Conservation (phyloP, 2,888 invertebrate species). For the Philaethria dido region DNA sequence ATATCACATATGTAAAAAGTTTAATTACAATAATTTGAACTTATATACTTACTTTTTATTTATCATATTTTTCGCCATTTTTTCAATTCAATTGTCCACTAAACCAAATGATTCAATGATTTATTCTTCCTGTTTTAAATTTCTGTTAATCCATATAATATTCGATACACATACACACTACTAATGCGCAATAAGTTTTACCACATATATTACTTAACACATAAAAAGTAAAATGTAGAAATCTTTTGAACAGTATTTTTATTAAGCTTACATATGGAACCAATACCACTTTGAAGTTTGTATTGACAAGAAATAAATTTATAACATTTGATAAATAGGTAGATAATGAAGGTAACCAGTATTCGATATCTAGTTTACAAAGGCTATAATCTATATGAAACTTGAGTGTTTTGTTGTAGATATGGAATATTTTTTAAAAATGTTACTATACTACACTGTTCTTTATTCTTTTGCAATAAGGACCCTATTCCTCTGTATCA, state of each 20-base stretch:
- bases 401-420: not conserved
- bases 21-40: not conserved
- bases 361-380: not conserved
- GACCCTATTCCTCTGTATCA: not conserved
- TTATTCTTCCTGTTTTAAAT: not conserved
- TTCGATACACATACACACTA: not conserved
- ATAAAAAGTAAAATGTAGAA: not conserved
- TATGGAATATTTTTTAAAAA: not conserved
- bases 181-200: not conserved
- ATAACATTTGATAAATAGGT: not conserved
- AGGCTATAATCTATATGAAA: not conserved
- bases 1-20: not conserved
- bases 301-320: not conserved
- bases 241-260: no score
- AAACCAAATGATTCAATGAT: not conserved
- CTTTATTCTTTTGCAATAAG: not conserved
- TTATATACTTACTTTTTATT: slow-evolving; percentile 16
- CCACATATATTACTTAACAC: not conserved
- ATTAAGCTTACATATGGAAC: no score
- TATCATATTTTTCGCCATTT: slow-evolving; percentile 10
- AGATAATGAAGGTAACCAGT: not conserved
- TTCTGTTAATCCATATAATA: not conserved
- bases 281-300: not conserved
- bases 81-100: not conserved
- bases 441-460: not conserved